These are phyloP conservation scores for Ptychochromis oligacanthus DNA, from an alignment of 2,113 vertebrate species.

Conservation along the genomic window DNA sequence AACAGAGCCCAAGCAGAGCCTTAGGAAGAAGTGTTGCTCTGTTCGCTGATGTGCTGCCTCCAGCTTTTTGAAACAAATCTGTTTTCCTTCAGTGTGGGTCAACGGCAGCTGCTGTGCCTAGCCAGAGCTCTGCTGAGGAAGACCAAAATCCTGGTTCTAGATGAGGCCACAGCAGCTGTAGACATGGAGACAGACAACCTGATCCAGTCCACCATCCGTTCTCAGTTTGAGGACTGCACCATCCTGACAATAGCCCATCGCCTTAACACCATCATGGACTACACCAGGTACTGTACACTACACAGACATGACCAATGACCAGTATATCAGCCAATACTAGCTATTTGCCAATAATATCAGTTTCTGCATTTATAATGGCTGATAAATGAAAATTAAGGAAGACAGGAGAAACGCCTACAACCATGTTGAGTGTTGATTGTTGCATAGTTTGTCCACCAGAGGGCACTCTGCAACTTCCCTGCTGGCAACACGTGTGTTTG, in stretches of 20 bases:
- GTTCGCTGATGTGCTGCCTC: not conserved
- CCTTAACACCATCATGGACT: constrained; percentile 97
- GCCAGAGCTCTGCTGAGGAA: constrained; percentile 94
- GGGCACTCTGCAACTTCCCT: too few relatives aligned
- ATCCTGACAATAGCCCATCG: constrained; percentile 95
- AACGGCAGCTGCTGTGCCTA: constrained; percentile 93
- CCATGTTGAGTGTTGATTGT: too few relatives aligned
- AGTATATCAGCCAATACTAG: too few relatives aligned
- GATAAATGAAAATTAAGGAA: too few relatives aligned
- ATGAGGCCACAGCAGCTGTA: constrained; percentile 96
- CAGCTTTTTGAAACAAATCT: not conserved
- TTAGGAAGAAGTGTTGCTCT: not conserved
- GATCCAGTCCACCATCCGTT: constrained; percentile 94
- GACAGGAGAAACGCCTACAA: too few relatives aligned
- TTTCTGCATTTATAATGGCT: too few relatives aligned
- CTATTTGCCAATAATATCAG: too few relatives aligned
- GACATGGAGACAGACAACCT: constrained; percentile 94
- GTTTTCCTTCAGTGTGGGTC: constrained; percentile 83
- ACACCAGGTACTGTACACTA: constrained; percentile 81
- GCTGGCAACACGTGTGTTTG: too few relatives aligned
- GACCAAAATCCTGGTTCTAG: constrained; percentile 92
- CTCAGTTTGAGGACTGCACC: constrained; percentile 90
- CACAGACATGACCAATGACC: not conserved
- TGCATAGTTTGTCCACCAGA: too few relatives aligned
- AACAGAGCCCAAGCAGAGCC: too few relatives aligned